These are phyloP conservation scores for Drosophila nebulosa DNA, from an alignment of 1,140 invertebrate genomes.

Conservation along the genomic window DNA sequence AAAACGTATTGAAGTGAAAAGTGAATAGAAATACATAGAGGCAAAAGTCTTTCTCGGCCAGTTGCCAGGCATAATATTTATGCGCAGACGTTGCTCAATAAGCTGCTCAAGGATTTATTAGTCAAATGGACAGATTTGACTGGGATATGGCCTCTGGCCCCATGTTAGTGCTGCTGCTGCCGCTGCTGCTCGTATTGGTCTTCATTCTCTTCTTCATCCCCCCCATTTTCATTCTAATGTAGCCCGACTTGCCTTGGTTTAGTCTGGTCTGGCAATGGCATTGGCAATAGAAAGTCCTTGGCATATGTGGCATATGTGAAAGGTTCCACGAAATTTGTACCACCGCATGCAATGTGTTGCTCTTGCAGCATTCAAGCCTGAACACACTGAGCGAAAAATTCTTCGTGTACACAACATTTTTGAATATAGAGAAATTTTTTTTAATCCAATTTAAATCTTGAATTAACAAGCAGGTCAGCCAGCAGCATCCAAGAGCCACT, in stretches of 20 bases:
- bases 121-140: slow-evolving; percentile 80
- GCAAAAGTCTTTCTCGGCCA: slow-evolving; percentile 25
- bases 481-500: too few relatives aligned
- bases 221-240: background rate
- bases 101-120: slow-evolving; percentile 81
- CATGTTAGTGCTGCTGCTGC: background rate
- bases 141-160: slow-evolving; percentile 32
- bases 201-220: too few relatives aligned
- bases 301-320: slow-evolving; percentile 55
- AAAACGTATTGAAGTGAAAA: slow-evolving; percentile 57
- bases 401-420: too few relatives aligned
- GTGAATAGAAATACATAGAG: slow-evolving; percentile 33
- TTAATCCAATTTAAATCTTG: too few relatives aligned
- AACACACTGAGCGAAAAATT: background rate
- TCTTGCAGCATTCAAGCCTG: background rate
- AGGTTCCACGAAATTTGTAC: slow-evolving; percentile 9
- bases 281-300: slow-evolving; percentile 1
- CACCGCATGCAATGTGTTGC: slow-evolving; percentile 10
- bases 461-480: too few relatives aligned
- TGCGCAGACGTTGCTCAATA: slow-evolving; percentile 78
- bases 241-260: background rate
- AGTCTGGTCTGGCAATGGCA: slow-evolving; percentile 5
- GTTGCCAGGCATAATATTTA: slow-evolving; percentile 71
- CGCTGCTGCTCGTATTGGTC: too few relatives aligned
- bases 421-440: too few relatives aligned